Base-by-base conservation (phyloP, 2,888 invertebrate genomes). In the Mellilla xanthometata region DNA sequence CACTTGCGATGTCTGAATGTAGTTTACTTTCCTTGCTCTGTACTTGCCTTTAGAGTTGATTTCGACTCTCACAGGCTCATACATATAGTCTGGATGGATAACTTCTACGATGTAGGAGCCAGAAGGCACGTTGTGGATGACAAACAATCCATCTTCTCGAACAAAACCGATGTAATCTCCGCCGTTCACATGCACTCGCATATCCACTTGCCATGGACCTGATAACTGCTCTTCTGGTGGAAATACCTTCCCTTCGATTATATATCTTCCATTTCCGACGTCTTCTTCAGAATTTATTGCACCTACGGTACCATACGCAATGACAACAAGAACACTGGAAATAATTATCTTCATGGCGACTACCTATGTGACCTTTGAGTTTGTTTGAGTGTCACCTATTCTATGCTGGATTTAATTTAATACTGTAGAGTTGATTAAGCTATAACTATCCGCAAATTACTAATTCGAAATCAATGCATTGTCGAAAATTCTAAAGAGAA, bases 1-100 rank as follows among this genome's bases (percentile, higher is more conserved):
- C 0, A 99, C 95, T 73, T 95, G 94, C 0, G 96, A 95, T 0
- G 97, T 97, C 80, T 99, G 98, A 30, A 99, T 94, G 66, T 95
- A 94, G 80, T 98, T 99, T 0, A 99, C 95, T 88, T 96, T 96
- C 31, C 99, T 91, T 0, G 98, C 99, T 58, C 99, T 92, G 68
- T 96, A 96, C 83, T 99, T 99, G 26, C 99, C 99, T 81, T 98
- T 99, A 0, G 96, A 95, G 76, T 97, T 99, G 50, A 99, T 98
- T 88, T 99, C 99, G 1, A 99, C 98, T 51, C 99, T 91, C 3
- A 96, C 94, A 11, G 98, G 96, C 76, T 99, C 99, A 76, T 98
- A 99, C 55, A 95, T 92, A 70, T 94, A 97, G 71, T 97, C 95
- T 0, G 98, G 96, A 82, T 98, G 94, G 26, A 96, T 88, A 5